Evolutionary conservation across 2,113 vertebrate genomes (phyloP).

Genomic region (Clarias gariepinus): DNA sequence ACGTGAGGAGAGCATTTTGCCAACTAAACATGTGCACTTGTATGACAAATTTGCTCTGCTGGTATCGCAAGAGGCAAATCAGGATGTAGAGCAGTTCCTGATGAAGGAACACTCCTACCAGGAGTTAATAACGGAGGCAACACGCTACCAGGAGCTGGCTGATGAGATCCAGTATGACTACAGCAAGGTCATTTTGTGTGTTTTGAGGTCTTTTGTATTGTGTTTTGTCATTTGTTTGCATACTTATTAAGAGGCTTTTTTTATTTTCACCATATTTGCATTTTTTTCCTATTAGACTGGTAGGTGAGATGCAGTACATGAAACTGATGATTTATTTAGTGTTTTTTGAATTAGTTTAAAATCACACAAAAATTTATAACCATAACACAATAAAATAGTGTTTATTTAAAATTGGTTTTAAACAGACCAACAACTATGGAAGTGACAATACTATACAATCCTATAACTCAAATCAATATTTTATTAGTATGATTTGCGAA

Average conservation of each 20-base stretch:
- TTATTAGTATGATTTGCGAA: no score
- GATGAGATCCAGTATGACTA: conserved; percentile 79
- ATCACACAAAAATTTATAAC: no score
- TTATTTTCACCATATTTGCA: not conserved
- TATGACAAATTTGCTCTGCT: conserved; percentile 81
- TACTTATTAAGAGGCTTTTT: not conserved
- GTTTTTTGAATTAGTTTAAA: no score
- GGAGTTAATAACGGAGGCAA: conserved; percentile 76
- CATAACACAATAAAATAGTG: no score
- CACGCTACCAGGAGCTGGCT: conserved; percentile 76
- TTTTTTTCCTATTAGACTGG: not conserved
- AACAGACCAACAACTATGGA: no score
- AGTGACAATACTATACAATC: not conserved
- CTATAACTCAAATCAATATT: not conserved
- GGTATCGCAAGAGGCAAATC: conserved; percentile 77
- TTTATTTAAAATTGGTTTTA: no score
- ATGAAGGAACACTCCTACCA: conserved; percentile 74
- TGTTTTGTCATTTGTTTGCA: not conserved
- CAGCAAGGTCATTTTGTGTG: conserved; percentile 70
- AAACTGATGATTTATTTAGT: not conserved
- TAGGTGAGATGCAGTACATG: conserved; percentile 5
- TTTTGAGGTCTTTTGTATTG: no score
- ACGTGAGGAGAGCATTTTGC: conserved; percentile 69
- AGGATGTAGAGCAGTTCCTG: conserved; percentile 78
- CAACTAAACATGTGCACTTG: conserved; percentile 72